These are phyloP conservation scores for Choristoneura fumiferana DNA, from an alignment of 1,140 invertebrate species.

Conservation along the genomic window DNA sequence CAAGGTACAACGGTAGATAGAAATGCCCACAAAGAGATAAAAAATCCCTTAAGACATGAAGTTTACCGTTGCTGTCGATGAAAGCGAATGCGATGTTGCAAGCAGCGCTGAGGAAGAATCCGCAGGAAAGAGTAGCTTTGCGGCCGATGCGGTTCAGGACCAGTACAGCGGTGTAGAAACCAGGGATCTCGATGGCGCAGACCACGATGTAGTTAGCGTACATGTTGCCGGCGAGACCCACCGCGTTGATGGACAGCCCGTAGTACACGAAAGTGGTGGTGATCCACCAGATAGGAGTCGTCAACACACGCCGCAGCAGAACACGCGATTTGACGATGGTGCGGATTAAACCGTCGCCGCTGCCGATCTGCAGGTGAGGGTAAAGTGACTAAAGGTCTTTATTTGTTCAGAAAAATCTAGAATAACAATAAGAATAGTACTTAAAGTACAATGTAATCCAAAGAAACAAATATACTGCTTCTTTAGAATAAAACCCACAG, in stretches of 20 bases:
- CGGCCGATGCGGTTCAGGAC: conserved; percentile 82
- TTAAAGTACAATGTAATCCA: too few relatives aligned
- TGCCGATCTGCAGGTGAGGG: conserved; percentile 21
- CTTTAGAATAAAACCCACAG: too few relatives aligned
- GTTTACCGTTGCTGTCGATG: conserved; percentile 51
- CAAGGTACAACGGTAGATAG: too few relatives aligned
- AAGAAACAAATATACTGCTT: too few relatives aligned
- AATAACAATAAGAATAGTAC: too few relatives aligned
- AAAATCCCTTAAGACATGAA: background rate
- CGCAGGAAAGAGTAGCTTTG: conserved; percentile 78
- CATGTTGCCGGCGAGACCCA: conserved; percentile 84
- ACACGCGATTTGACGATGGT: conserved; percentile 79
- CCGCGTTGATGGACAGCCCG: conserved; percentile 89
- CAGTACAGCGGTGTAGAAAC: conserved; percentile 81
- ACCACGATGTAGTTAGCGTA: conserved; percentile 86
- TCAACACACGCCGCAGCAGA: conserved; percentile 81
- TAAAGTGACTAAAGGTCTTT: too few relatives aligned
- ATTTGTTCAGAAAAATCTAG: too few relatives aligned
- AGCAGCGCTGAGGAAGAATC: conserved; percentile 80
- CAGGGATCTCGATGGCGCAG: conserved; percentile 84
- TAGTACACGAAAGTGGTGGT: conserved; percentile 89
- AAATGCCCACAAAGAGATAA: too few relatives aligned
- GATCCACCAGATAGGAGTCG: conserved; percentile 86
- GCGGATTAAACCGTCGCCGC: conserved; percentile 56
- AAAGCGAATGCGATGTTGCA: conserved; percentile 69